These are phyloP conservation scores for Pseudococcus longispinus DNA, from an alignment of 2,888 invertebrate genomes.

Conservation along the genomic window DNA sequence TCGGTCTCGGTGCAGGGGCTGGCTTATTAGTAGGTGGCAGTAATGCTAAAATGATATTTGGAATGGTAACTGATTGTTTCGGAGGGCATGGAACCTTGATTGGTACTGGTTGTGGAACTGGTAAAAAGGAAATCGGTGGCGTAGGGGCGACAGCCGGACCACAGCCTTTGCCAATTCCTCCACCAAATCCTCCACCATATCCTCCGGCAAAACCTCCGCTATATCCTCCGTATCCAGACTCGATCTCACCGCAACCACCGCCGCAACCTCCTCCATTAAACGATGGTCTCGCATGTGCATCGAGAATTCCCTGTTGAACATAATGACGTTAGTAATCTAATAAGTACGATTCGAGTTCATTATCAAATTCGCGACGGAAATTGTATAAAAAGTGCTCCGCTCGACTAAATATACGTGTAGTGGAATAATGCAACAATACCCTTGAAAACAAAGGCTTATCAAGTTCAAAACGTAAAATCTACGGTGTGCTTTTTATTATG, in stretches of 20 bases:
- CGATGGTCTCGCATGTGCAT: not conserved
- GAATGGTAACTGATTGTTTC: conserved; percentile 44
- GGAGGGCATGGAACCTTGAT: not conserved
- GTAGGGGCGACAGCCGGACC: not conserved
- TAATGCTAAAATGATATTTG: conserved; percentile 41
- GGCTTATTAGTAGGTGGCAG: conserved; percentile 4
- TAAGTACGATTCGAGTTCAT: not conserved
- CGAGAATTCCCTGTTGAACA: not conserved
- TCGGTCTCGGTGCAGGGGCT: not conserved
- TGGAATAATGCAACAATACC: not conserved
- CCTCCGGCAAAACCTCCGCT: not conserved
- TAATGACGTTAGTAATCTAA: not conserved
- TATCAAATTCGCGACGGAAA: not conserved
- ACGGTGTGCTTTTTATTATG: not conserved
- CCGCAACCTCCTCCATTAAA: not conserved
- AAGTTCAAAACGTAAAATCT: conserved; percentile 12
- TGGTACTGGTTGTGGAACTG: conserved; percentile 46
- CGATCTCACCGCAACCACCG: not conserved
- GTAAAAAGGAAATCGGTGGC: not conserved
- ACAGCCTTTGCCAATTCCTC: not conserved
- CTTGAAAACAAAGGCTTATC: conserved; percentile 22
- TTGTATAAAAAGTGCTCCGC: not conserved
- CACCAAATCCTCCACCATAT: not conserved
- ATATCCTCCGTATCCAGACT: not conserved
- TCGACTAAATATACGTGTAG: not conserved